Base-by-base conservation (phyloP, 2,888 invertebrate genomes). In the Atherix ibis region DNA sequence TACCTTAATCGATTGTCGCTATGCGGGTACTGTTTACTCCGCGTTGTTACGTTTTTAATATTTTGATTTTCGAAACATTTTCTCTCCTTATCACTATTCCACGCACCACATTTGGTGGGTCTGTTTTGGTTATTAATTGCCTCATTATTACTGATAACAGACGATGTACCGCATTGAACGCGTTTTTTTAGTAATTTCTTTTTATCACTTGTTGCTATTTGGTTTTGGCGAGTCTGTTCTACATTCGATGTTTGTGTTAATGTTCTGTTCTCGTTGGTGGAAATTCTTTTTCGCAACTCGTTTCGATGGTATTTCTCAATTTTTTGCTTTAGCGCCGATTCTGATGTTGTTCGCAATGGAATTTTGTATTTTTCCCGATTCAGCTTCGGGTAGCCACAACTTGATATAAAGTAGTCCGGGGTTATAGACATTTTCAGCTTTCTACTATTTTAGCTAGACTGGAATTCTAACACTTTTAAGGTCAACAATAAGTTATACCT, bases 391-490 rank as follows among this genome's bases (percentile, higher is more conserved):
- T 47, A 50, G 24, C 56, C 56, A 40, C 48, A 46, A 27, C 48
- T 50, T 13, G 54, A 51, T 35, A 55, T 56, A 40, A 45, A 46
- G 36, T 56, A 56, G 45, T 56, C 56, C 19, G 56, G 53, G 28
- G 46, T 49, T 13, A 43, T 38, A 32, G 40, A 35, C 31, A 39
- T 38, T 30, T 25, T 22, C 9, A 16, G 2, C 10, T 13, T 12
- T 10, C 18, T 24, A 18, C n/a, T 8, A 9, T 31, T 4, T 31
- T 35, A 4, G n/a, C n/a, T n/a, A n/a, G n/a, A n/a, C n/a, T n/a
- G n/a, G n/a, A n/a, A n/a, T n/a, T n/a, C n/a, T n/a, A n/a, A n/a
- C n/a, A n/a, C n/a, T n/a, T n/a, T n/a, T n/a, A n/a, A n/a, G n/a
- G n/a, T n/a, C n/a, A n/a, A n/a, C n/a, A n/a, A n/a, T n/a, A n/a